Evolutionary conservation across 2,797 vertebrate genomes (phyloP), one percentile per base, ranked within the genome.

Genomic region (Urophycis tenuis): DNA sequence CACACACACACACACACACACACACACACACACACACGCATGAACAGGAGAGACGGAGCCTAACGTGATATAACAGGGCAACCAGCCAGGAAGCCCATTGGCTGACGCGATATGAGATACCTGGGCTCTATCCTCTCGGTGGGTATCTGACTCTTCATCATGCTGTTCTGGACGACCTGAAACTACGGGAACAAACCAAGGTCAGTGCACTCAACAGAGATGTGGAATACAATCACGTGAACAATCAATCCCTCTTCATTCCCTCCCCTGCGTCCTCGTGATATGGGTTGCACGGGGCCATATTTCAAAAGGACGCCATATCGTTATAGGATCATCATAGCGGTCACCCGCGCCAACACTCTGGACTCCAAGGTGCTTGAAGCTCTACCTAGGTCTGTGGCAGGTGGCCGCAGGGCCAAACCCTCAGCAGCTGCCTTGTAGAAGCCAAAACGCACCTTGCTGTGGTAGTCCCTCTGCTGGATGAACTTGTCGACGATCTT

Each of bases 401-500:
- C n/a, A n/a, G n/a, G n/a, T n/a, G 36, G 36, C 36, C 11, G 36
- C 36, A 39, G 11, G 36, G 36, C 36, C 36, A 39, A 9, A 49
- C 45, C n/a, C n/a, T n/a, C n/a, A n/a, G n/a, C n/a, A n/a, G n/a
- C n/a, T n/a, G n/a, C n/a, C n/a, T n/a, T n/a, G n/a, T n/a, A n/a
- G n/a, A n/a, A n/a, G n/a, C n/a, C n/a, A n/a, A n/a, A n/a, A n/a
- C n/a, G 19, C 19, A 64, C 97, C 96, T 98, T 98, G 87, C 90
- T 94, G 85, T 95, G 95, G 79, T 96, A 99, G 89, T 95, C 95
- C 82, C 98, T 94, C 85, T 98, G 96, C 82, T 95, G 93, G 77
- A 96, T 93, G 89, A 99, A 99, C 85, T 93, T 96, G 85, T 98
- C 96, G 14, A 98, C 96, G 77, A 99, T 95, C 85, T 94, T 97